Evolutionary conservation across 2,113 vertebrate genomes (phyloP).

Genomic region (Isurus oxyrinchus): DNA sequence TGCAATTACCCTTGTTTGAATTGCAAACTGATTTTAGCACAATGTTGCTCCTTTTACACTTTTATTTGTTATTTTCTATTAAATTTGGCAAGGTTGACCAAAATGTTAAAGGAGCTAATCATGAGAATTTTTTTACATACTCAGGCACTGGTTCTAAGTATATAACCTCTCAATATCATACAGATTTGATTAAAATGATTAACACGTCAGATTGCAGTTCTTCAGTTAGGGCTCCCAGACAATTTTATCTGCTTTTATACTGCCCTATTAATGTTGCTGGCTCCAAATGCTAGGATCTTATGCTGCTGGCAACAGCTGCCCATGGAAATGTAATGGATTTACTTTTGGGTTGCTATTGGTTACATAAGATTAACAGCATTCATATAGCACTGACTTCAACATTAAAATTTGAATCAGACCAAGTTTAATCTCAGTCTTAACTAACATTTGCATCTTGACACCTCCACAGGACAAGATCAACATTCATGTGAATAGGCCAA

Average conservation of each 20-base stretch:
- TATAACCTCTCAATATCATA: not conserved
- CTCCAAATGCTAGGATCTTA: not conserved
- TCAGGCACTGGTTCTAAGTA: not conserved
- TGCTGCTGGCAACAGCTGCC: not conserved
- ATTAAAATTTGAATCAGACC: not conserved
- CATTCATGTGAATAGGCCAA: not conserved
- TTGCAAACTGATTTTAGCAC: not conserved
- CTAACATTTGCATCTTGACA: not conserved
- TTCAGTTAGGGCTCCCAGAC: not conserved
- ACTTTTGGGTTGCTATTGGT: not conserved
- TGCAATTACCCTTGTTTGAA: slow-evolving; percentile 26
- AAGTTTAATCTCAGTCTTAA: not conserved
- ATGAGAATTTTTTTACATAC: not conserved
- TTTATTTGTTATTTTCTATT: not conserved
- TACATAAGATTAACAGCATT: not conserved
- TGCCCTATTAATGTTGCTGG: not conserved
- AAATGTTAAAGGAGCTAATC: not conserved
- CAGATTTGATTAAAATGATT: not conserved
- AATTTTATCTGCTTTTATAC: not conserved
- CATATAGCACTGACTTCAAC: not conserved
- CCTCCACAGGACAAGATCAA: not conserved
- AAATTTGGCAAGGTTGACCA: not conserved
- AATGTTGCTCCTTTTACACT: not conserved
- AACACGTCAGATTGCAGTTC: not conserved
- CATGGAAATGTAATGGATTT: not conserved